Conservation (phyloP, 2,888 invertebrate species). For the Cephus sareptanus region DNA sequence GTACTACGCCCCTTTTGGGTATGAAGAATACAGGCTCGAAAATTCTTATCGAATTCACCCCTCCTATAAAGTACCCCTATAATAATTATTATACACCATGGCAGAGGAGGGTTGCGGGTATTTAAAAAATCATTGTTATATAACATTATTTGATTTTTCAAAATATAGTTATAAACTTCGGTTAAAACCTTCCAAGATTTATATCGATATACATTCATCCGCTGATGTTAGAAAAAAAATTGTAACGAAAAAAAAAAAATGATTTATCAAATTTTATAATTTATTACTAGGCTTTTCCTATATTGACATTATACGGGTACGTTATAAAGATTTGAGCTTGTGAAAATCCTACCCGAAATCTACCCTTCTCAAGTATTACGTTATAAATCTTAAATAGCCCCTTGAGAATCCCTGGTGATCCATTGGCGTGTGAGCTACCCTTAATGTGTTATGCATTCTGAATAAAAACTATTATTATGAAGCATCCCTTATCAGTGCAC, state of each 20-base stretch:
- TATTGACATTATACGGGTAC: neutral
- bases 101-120: neutral
- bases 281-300: neutral
- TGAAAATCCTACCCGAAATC: neutral
- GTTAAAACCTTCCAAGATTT: neutral
- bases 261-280: neutral
- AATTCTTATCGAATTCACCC: neutral
- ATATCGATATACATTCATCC: neutral
- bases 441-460: neutral
- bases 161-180: neutral
- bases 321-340: neutral
- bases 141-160: neutral
- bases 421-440: too few species aligned
- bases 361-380: neutral
- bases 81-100: neutral
- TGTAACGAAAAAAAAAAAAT: too few species aligned
- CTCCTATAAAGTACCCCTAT: neutral
- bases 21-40: neutral
- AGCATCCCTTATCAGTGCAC: neutral
- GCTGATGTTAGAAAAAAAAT: too few species aligned
- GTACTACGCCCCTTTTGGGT: neutral
- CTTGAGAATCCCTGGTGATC: neutral
- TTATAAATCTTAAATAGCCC: neutral
- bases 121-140: neutral
- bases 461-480: neutral